Evolutionary conservation across 2,797 vertebrate genomes (phyloP).

Genomic region (Mormyrus proboscirostris): DNA sequence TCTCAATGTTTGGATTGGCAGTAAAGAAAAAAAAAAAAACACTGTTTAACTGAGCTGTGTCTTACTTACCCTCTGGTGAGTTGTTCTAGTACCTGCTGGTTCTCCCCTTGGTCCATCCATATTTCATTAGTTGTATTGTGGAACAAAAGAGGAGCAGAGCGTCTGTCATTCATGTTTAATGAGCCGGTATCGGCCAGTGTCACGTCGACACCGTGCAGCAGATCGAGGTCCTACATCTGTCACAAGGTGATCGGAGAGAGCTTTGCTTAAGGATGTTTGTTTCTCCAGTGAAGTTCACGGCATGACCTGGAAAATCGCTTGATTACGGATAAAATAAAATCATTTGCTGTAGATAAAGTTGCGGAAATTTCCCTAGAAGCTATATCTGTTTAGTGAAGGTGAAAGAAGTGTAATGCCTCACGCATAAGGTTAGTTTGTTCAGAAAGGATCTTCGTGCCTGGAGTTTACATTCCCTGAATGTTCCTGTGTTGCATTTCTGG

Average conservation of each 20-base stretch:
- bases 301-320: background rate
- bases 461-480: background rate
- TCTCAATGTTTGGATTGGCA: constrained; percentile 28
- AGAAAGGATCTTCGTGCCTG: background rate
- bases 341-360: background rate
- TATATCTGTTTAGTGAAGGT: background rate
- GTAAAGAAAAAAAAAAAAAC: constrained; percentile 38
- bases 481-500: background rate
- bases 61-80: constrained; percentile 44
- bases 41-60: constrained; percentile 43
- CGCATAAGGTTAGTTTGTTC: background rate
- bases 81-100: constrained; percentile 16
- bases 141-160: constrained; percentile 24
- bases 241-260: background rate
- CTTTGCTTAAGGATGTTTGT: background rate
- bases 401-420: no score
- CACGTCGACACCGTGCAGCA: constrained; percentile 21
- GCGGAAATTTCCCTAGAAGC: background rate
- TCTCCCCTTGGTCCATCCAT: constrained; percentile 37
- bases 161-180: constrained; percentile 29
- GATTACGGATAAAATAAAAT: background rate
- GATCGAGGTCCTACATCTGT: constrained; percentile 30
- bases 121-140: constrained; percentile 33
- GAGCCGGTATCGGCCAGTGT: constrained; percentile 25
- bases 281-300: background rate